Percentiles rank a stretch among this genome's conserved stretches.
These are phyloP conservation scores for Apodemus agrarius DNA, from an alignment of 2,797 vertebrate genomes.

Conservation along the genomic window DNA sequence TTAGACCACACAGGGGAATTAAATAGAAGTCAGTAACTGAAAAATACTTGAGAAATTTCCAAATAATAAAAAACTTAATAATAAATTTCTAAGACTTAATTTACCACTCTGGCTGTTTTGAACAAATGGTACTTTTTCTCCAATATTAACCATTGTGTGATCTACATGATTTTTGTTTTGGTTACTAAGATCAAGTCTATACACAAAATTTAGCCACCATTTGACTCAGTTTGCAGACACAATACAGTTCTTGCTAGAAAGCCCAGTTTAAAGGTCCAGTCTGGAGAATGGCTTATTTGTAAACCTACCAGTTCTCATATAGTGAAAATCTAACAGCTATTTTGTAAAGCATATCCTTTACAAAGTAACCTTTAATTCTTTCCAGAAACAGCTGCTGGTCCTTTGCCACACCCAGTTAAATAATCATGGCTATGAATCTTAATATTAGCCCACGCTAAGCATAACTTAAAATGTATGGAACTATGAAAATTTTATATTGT, in stretches of 20 bases:
- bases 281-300: neutral
- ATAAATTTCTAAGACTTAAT: constrained; percentile 48
- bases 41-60: neutral
- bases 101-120: neutral
- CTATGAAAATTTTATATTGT: constrained; percentile 45
- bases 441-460: constrained; percentile 40
- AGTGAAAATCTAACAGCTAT: neutral
- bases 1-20: neutral
- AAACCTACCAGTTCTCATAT: constrained; percentile 38
- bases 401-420: neutral
- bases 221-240: neutral
- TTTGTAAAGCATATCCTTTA: constrained; percentile 20
- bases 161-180: neutral
- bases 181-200: neutral
- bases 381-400: constrained; percentile 17
- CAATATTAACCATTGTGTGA: neutral
- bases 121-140: neutral
- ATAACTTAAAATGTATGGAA: constrained; percentile 54
- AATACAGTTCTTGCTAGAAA: neutral
- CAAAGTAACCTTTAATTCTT: neutral
- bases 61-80: constrained; percentile 42
- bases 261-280: neutral
- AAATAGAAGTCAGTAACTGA: constrained; percentile 47
- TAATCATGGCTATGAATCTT: constrained; percentile 39
- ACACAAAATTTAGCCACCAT: neutral